Conservation (phyloP, 2,797 vertebrate species). For the Anabas testudineus region DNA sequence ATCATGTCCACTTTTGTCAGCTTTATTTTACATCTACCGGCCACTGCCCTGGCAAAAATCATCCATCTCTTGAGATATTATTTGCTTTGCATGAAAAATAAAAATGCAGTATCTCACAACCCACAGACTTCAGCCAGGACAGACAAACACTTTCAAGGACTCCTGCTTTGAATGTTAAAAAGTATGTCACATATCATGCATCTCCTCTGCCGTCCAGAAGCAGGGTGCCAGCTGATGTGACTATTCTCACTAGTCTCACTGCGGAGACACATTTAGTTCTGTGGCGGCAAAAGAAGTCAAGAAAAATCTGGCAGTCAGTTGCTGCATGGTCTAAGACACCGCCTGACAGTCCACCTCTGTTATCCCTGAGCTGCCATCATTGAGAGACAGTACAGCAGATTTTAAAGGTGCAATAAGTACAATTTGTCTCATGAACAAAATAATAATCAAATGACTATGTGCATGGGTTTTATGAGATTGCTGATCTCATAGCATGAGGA, state of each 20-base stretch:
- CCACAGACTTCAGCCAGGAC: neutral
- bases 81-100: neutral
- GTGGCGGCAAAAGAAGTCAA: conserved; percentile 47
- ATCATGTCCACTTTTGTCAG: neutral
- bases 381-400: conserved; percentile 5
- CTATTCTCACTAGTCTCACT: conserved; percentile 46
- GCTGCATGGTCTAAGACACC: conserved; percentile 30
- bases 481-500: neutral
- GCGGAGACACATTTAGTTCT: conserved; percentile 55
- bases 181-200: conserved; percentile 49
- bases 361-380: conserved; percentile 19
- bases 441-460: neutral
- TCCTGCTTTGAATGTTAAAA: conserved; percentile 43
- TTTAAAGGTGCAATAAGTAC: neutral
- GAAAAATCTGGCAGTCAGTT: conserved; percentile 37
- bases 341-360: conserved; percentile 32
- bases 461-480: neutral
- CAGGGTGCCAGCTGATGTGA: conserved; percentile 62
- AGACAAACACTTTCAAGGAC: conserved; percentile 28
- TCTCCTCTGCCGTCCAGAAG: conserved; percentile 55
- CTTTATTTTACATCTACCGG: conserved; percentile 7
- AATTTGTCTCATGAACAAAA: conserved; percentile 3
- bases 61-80: neutral
- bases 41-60: neutral
- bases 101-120: conserved; percentile 7